Base-by-base conservation (phyloP, 2,797 vertebrate species). In the Anabas testudineus region DNA sequence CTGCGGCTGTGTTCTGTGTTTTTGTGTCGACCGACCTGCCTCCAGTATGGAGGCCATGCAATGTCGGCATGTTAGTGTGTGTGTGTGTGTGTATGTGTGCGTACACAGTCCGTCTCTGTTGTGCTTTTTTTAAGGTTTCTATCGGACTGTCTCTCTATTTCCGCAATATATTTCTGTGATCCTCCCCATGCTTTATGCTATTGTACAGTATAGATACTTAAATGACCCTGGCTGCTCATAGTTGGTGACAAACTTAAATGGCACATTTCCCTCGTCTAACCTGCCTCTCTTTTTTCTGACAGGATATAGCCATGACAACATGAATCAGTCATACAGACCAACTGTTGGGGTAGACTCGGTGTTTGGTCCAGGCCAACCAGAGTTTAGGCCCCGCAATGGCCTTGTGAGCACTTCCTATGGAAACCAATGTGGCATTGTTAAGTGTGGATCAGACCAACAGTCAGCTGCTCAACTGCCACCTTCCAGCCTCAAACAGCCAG, bases 271-370 rank as follows among this genome's bases (percentile, higher is more conserved):
- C 41, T 53, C 14, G 2, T 45, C 45, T 90, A 76, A 90, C 53
- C 30, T 68, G 8, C 32, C 12, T 76, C 57, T 67, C 42, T 57
- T 28, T 74, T 79, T 45, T 71, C 34, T 87, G 65, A 65, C 93
- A 99, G 97, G 95, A 95, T 94, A 92, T 92, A 96, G 93, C 90
- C 88, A 93, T 93, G 95, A 91, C 93, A 96, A 94, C 94, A 98
- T 99, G 97, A 98, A 97, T 95, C 96, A 96, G 90, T 95, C 95
- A 77, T 97, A 96, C 94, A 96, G 97, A 94, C 90, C 95, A 88
- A 93, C 94, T 92, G 93, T 94, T 91, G 94, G 95, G 87, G 94
- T 93, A 85, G 92, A 93, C 90, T 93, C 95, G 82, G 94, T 92
- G 81, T 92, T 94, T 76, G 95, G 94, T 89, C 93, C 95, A 61